phyloP scores from a whole-genome alignment of 1,140 invertebrate genomes.

The Macrobrachium nipponense region DNA sequence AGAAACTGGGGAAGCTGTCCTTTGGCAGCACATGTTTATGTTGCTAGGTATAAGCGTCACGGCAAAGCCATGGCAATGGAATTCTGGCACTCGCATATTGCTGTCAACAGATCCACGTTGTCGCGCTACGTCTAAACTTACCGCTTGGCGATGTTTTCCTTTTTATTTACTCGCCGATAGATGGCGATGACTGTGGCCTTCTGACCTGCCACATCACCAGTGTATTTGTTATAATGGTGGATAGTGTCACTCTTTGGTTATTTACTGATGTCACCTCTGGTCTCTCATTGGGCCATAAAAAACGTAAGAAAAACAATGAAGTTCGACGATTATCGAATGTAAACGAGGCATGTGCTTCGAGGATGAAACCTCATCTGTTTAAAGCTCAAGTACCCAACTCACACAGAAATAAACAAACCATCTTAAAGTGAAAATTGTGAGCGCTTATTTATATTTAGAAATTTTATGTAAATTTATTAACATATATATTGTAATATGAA shows the following conservation, averaged over 20 bases:
- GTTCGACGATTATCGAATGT: not conserved
- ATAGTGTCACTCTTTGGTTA: not conserved
- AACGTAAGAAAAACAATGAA: not conserved
- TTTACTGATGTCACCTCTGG: not conserved
- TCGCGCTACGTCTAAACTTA: too few species aligned
- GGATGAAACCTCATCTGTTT: slow-evolving; percentile 51
- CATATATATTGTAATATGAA: not conserved
- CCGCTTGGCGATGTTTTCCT: too few species aligned
- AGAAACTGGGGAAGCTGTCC: too few species aligned
- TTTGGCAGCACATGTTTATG: too few species aligned
- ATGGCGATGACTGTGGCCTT: slow-evolving; percentile 5
- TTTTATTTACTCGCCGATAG: not conserved
- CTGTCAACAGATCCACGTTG: too few species aligned
- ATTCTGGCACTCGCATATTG: too few species aligned
- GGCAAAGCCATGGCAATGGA: too few species aligned
- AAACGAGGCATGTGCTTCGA: not conserved
- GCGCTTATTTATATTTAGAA: not conserved
- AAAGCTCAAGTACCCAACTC: slow-evolving; percentile 27
- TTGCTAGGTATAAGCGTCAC: too few species aligned
- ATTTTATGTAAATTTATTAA: not conserved
- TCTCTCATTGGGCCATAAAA: not conserved
- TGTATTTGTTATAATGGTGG: not conserved
- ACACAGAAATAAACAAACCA: slow-evolving; percentile 19
- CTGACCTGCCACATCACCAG: slow-evolving; percentile 41
- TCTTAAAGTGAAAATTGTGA: not conserved